Evolutionary conservation across 2,888 invertebrate species (phyloP).

Genomic region (Nomada fucata): DNA sequence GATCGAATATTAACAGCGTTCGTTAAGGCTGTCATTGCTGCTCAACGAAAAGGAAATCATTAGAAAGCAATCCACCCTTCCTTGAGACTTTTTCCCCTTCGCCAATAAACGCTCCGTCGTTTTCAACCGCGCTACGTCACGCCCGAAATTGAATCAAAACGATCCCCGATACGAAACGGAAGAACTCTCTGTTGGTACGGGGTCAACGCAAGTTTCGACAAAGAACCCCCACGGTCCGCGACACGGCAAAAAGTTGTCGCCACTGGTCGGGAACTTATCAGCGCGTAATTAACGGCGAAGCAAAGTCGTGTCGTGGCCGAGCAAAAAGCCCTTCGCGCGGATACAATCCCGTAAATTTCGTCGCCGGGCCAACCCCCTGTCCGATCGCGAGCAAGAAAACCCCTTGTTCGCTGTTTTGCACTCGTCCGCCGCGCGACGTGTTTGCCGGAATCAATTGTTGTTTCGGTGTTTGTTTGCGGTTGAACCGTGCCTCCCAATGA

Average conservation of each 20-base stretch:
- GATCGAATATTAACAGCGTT: too few relatives aligned
- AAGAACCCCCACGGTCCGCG: constrained; percentile 16
- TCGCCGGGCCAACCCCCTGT: constrained; percentile 63
- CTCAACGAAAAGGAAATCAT: too few relatives aligned
- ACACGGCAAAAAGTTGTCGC: constrained; percentile 41
- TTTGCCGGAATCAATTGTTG: constrained; percentile 74
- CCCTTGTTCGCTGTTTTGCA: constrained; percentile 75
- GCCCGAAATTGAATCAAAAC: too few relatives aligned
- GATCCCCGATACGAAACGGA: too few relatives aligned
- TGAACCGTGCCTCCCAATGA: constrained; percentile 68
- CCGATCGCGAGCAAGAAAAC: constrained; percentile 75
- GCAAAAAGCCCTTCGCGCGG: constrained; percentile 73
- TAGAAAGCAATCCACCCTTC: too few relatives aligned
- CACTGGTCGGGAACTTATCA: constrained; percentile 70
- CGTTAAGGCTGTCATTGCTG: too few relatives aligned
- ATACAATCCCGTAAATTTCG: constrained; percentile 80
- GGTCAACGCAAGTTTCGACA: constrained; percentile 40
- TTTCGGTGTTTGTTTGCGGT: constrained; percentile 73
- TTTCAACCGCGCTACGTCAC: too few relatives aligned
- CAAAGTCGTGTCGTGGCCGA: constrained; percentile 66
- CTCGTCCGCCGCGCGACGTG: constrained; percentile 67
- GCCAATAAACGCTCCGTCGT: too few relatives aligned
- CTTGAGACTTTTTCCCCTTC: too few relatives aligned
- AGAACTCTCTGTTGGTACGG: not conserved
- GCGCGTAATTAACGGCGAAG: constrained; percentile 77